A percentile compares a stretch with the other conserved stretches of the same genome.
These are phyloP conservation scores for Mormyrus iriodes DNA, from an alignment of 2,113 vertebrate species.

Conservation along the genomic window DNA sequence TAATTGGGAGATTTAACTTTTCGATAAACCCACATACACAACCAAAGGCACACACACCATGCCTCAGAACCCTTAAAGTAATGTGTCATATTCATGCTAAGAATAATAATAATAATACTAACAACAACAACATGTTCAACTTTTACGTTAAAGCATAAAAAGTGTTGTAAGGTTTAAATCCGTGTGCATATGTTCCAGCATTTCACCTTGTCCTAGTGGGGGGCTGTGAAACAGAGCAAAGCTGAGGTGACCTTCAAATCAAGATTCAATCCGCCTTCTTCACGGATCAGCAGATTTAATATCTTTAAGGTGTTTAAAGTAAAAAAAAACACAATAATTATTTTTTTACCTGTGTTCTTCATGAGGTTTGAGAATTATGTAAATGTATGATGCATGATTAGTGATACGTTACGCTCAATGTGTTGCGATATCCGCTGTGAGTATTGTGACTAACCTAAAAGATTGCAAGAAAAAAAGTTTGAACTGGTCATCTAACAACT, in stretches of 20 bases:
- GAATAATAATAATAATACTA: neutral
- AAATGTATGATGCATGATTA: neutral
- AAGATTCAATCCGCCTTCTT: neutral
- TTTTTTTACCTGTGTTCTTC: neutral
- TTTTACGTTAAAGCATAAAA: neutral
- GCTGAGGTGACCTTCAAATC: neutral
- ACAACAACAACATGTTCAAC: neutral
- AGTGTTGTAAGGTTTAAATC: neutral
- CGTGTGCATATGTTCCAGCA: neutral
- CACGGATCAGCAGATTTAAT: neutral
- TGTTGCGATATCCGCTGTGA: neutral
- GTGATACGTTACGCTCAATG: neutral
- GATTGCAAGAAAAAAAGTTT: neutral
- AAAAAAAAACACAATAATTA: neutral
- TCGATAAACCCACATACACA: neutral
- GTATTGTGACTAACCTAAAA: neutral
- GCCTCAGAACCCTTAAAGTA: neutral
- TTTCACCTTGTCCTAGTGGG: neutral
- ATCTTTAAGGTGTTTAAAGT: conserved; percentile 4
- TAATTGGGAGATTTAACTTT: neutral
- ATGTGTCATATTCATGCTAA: neutral
- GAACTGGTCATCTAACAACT: neutral
- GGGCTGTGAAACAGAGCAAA: neutral
- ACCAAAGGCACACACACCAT: neutral
- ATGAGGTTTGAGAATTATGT: neutral